These are phyloP conservation scores for Stenodera caucasica DNA, from an alignment of 2,888 invertebrate genomes.

Conservation along the genomic window DNA sequence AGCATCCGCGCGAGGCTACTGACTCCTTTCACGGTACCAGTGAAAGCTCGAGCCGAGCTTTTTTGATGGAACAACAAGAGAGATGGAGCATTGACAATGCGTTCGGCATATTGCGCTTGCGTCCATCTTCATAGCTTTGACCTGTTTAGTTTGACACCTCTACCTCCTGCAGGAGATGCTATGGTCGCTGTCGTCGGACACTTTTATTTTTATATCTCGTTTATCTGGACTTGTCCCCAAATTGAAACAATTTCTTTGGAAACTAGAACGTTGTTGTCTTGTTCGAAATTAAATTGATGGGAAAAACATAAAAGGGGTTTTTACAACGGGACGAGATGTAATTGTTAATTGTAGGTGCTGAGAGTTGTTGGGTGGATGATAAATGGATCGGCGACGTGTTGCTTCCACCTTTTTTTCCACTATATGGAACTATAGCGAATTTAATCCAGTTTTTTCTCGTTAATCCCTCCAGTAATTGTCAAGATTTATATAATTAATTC, in stretches of 20 bases:
- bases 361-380: neutral
- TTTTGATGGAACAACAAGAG: slow-evolving; percentile 27
- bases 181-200: too few species aligned
- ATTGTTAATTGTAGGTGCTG: slow-evolving; percentile 5
- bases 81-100: slow-evolving; percentile 30
- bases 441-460: neutral
- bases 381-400: slow-evolving; percentile 1
- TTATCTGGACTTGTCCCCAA: too few species aligned
- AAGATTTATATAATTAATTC: neutral
- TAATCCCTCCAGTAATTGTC: neutral
- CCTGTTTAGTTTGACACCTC: slow-evolving; percentile 50
- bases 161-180: slow-evolving; percentile 40
- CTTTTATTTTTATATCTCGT: too few species aligned
- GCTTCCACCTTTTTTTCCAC: neutral
- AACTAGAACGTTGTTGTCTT: neutral
- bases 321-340: neutral
- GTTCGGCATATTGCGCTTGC: slow-evolving; percentile 37
- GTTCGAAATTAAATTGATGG: neutral
- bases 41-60: slow-evolving; percentile 45
- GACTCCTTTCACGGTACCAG: slow-evolving; percentile 45
- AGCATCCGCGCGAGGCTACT: slow-evolving; percentile 48
- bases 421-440: neutral
- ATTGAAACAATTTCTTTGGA: too few species aligned
- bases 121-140: slow-evolving; percentile 43
- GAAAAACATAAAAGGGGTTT: neutral